Conservation (phyloP, 37 sponge, comb jelly and placozoan species). For the Bolinopsis microptera region DNA sequence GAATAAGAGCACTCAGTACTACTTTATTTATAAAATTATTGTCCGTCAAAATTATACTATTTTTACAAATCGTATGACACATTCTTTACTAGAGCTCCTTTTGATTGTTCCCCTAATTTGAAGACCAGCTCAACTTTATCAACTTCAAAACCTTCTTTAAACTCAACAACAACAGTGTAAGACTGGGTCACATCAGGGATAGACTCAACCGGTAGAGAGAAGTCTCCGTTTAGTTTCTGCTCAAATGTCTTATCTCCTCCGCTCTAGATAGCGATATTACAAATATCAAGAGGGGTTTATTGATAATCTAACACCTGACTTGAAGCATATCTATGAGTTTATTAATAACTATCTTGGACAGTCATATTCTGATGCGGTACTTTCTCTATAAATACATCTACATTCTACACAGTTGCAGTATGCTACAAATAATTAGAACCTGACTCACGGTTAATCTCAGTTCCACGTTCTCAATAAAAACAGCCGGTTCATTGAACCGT, state of each 20-base stretch:
- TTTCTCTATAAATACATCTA: too few relatives aligned
- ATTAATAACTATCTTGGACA: too few relatives aligned
- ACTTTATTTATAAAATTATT: too few relatives aligned
- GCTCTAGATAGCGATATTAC: not conserved
- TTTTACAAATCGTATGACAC: not conserved
- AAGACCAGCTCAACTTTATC: not conserved
- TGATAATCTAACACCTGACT: too few relatives aligned
- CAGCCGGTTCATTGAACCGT: constrained; percentile 48
- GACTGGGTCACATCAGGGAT: not conserved
- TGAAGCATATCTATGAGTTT: too few relatives aligned
- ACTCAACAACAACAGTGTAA: not conserved
- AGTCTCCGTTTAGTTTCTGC: constrained; percentile 2
- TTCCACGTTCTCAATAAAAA: not conserved
- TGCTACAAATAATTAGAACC: too few relatives aligned
- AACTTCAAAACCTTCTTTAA: constrained; percentile 36
- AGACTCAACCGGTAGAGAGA: not conserved
- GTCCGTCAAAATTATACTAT: too few relatives aligned
- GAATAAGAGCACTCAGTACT: too few relatives aligned
- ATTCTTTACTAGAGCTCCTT: not conserved
- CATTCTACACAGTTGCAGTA: too few relatives aligned
- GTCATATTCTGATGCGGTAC: too few relatives aligned
- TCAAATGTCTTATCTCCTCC: not conserved
- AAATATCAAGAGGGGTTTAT: not conserved
- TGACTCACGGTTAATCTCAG: not conserved
- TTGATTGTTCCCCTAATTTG: not conserved